Conservation (phyloP, 2,888 invertebrate genomes). For the Apomyelois bistriatella region DNA sequence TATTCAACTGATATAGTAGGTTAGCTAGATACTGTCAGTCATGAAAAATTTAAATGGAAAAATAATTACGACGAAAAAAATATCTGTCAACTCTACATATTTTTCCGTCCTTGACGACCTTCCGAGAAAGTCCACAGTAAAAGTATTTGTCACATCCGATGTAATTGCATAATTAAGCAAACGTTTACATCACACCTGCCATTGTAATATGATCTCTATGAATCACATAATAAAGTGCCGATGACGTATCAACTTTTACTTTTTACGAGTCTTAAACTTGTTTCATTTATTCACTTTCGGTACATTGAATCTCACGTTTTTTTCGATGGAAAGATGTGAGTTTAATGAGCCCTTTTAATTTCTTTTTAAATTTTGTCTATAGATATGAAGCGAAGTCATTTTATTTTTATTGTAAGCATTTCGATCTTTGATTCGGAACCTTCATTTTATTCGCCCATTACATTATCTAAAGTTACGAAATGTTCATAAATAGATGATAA, state of each 20-base stretch:
- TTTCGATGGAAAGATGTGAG: not conserved
- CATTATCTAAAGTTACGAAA: too few relatives aligned
- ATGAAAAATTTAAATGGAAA: not conserved
- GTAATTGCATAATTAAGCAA: constrained; percentile 45
- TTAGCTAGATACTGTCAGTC: too few relatives aligned
- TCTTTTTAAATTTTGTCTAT: too few relatives aligned
- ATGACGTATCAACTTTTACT: constrained; percentile 40
- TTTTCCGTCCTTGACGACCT: constrained; percentile 47
- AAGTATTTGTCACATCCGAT: constrained; percentile 45
- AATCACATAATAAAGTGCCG: constrained; percentile 23
- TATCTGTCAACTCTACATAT: constrained; percentile 26
- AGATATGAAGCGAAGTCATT: too few relatives aligned
- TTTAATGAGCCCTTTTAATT: constrained; percentile 1
- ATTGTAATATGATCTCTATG: constrained; percentile 37
- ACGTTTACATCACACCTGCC: constrained; percentile 21
- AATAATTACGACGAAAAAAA: not conserved
- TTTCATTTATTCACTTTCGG: constrained; percentile 56
- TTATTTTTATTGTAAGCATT: too few relatives aligned
- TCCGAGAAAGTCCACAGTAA: constrained; percentile 62
- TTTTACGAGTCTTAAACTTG: constrained; percentile 43
- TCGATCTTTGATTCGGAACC: too few relatives aligned
- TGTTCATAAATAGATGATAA: too few relatives aligned
- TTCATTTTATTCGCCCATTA: too few relatives aligned
- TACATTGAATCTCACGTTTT: constrained; percentile 20
- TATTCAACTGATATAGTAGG: too few relatives aligned